Percentiles rank a stretch among this genome's conserved stretches.
These are phyloP conservation scores for Apteryx mantelli DNA, from an alignment of 2,113 vertebrate genomes.

Conservation along the genomic window DNA sequence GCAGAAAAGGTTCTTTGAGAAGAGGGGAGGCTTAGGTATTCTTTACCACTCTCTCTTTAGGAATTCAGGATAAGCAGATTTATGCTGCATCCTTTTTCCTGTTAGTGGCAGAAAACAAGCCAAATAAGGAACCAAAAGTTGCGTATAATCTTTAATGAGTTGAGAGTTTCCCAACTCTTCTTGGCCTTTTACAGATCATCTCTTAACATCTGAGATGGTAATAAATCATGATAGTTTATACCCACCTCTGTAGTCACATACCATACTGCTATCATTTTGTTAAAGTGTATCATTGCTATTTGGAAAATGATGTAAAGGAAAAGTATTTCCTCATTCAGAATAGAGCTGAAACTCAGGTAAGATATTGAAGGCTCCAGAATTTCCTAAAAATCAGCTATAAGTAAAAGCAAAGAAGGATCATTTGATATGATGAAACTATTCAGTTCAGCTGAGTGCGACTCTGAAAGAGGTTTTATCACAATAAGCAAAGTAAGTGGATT, in stretches of 20 bases:
- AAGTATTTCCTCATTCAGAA: background rate
- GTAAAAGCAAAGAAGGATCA: background rate
- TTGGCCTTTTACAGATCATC: background rate
- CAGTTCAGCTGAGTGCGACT: background rate
- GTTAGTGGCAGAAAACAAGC: background rate
- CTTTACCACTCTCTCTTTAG: background rate
- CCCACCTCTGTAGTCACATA: background rate
- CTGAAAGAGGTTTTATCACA: background rate
- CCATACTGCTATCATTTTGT: background rate
- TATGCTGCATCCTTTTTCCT: background rate
- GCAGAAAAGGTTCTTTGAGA: background rate
- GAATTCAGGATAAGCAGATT: background rate
- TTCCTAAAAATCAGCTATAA: background rate
- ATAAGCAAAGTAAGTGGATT: background rate
- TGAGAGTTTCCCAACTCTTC: background rate
- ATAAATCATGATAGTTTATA: accelerated
- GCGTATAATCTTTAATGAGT: background rate
- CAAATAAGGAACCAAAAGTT: background rate
- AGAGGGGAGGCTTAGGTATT: background rate
- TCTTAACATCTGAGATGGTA: background rate
- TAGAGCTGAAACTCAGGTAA: background rate
- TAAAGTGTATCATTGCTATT: background rate
- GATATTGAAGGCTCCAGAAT: background rate
- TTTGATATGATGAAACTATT: background rate
- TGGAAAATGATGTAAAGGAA: background rate